Conservation (phyloP, 2,888 invertebrate species). For the Agonopterix subpropinquella region DNA sequence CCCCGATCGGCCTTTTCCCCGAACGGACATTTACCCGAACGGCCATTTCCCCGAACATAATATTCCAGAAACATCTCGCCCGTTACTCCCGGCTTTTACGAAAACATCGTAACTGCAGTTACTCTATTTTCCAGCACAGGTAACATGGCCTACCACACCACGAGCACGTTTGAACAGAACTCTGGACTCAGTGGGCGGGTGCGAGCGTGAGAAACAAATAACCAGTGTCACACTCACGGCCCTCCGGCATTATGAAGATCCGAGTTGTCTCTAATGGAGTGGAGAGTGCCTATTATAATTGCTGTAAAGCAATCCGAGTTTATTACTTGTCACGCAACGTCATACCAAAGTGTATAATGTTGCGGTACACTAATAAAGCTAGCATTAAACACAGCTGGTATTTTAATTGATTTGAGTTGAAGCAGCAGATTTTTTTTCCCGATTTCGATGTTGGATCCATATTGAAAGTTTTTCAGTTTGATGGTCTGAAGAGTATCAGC, state of each 20-base stretch:
- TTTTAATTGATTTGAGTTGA: no score
- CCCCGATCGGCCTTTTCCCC: no score
- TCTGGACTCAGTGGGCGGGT: constrained; percentile 53
- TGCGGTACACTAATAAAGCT: constrained; percentile 3
- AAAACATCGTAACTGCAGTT: no score
- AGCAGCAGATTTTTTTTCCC: no score
- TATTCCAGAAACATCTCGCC: no score
- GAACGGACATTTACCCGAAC: no score
- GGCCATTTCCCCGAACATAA: no score
- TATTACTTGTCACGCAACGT: constrained; percentile 28
- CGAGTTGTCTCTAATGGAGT: constrained; percentile 25
- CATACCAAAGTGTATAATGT: neutral
- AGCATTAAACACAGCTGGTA: neutral
- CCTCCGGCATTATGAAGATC: constrained; percentile 30
- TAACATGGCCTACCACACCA: constrained; percentile 14
- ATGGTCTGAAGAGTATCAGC: no score
- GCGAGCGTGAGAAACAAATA: constrained; percentile 70
- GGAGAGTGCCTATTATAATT: constrained; percentile 40
- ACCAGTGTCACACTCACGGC: constrained; percentile 50
- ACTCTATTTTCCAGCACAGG: no score
- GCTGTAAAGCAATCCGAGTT: constrained; percentile 40
- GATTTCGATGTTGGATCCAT: no score
- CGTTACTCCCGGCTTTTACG: no score
- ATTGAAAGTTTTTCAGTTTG: no score
- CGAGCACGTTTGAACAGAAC: constrained; percentile 35